Conservation (phyloP, 2,797 vertebrate species). For the Xyrichtys novacula region DNA sequence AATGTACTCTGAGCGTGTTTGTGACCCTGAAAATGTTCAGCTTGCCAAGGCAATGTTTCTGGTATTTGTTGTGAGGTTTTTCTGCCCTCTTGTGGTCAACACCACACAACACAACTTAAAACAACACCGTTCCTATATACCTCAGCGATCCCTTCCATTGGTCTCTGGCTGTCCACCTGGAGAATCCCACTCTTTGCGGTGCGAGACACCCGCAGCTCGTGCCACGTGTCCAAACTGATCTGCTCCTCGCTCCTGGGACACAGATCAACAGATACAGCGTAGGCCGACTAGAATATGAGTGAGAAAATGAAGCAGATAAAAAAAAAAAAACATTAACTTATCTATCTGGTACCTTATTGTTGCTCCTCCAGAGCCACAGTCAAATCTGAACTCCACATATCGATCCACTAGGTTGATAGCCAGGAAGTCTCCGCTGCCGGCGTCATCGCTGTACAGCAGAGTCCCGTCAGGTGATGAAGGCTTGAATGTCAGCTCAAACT, state of each 20-base stretch:
- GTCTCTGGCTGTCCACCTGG: slow-evolving; percentile 92
- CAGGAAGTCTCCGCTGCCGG: slow-evolving; percentile 91
- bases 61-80: background rate
- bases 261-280: slow-evolving; percentile 14
- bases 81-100: slow-evolving; percentile 28
- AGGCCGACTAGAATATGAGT: background rate
- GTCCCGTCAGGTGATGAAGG: slow-evolving; percentile 87
- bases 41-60: too few species aligned
- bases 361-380: slow-evolving; percentile 94
- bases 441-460: slow-evolving; percentile 94
- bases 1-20: too few species aligned
- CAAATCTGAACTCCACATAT: slow-evolving; percentile 94
- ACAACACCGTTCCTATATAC: slow-evolving; percentile 69
- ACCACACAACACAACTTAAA: background rate
- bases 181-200: slow-evolving; percentile 95
- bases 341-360: slow-evolving; percentile 87
- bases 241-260: slow-evolving; percentile 89
- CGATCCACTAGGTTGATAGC: slow-evolving; percentile 88
- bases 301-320: background rate
- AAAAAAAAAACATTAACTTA: background rate
- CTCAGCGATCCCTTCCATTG: slow-evolving; percentile 92
- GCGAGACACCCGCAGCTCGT: slow-evolving; percentile 92
- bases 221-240: slow-evolving; percentile 89
- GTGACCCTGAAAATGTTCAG: too few species aligned
- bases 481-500: slow-evolving; percentile 93